A percentile compares a stretch with the other conserved stretches of the same genome.
phyloP scores from a whole-genome alignment of 30 jellyfish, hydroid and myxozoan genomes.

The Turritopsis dohrnii region DNA sequence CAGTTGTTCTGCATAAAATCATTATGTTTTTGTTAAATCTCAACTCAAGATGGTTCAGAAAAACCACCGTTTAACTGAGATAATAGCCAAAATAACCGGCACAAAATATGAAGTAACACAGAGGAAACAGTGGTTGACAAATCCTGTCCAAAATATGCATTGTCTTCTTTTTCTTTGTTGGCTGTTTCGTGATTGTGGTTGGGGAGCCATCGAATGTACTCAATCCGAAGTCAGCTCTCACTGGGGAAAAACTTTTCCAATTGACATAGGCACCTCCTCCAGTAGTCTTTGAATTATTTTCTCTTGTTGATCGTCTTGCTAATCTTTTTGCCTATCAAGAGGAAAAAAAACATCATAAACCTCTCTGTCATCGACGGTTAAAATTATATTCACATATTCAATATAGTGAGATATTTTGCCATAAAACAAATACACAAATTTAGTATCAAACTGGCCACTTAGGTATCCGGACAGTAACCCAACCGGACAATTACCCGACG shows the following conservation, averaged over 20 bases:
- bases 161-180: not conserved
- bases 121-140: not conserved
- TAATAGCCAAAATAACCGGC: constrained; percentile 12
- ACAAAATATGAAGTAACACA: not conserved
- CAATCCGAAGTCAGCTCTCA: not conserved
- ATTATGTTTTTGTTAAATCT: no score
- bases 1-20: no score
- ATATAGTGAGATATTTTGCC: no score
- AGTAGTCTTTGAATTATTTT: not conserved
- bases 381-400: no score
- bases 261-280: not conserved
- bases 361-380: no score
- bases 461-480: no score
- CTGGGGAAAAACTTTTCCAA: not conserved
- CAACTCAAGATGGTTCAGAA: no score
- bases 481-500: no score
- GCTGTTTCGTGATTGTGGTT: not conserved
- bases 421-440: no score
- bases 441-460: no score
- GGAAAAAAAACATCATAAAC: not conserved
- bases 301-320: not conserved
- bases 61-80: no score
- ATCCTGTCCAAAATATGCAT: not conserved
- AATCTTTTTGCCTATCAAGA: not conserved
- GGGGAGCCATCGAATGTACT: not conserved